Evolutionary conservation across 2,113 vertebrate species (phyloP).

Genomic region (Dryoscopus gambensis): DNA sequence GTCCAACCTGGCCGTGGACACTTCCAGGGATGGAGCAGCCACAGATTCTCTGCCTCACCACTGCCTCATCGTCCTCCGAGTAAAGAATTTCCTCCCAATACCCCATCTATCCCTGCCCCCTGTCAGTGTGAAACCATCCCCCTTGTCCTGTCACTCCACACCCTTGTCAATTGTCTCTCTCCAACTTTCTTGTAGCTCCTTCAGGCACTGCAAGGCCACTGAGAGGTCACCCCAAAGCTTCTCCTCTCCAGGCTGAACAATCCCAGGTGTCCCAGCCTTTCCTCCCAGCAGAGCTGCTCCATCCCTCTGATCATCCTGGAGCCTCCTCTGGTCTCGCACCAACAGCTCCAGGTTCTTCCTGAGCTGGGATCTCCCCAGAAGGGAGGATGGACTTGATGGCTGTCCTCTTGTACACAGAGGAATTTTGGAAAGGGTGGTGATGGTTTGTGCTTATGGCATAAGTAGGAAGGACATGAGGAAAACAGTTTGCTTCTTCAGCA

Average conservation of each 20-base stretch:
- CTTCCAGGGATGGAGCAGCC: not conserved
- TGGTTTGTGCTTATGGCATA: fast-evolving
- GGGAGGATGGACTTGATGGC: too few species aligned
- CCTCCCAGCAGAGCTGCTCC: not conserved
- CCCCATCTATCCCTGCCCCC: fast-evolving
- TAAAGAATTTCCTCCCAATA: fast-evolving
- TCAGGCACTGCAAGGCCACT: not conserved
- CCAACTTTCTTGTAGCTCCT: fast-evolving
- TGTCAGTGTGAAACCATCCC: fast-evolving
- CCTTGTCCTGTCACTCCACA: fast-evolving
- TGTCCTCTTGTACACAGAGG: too few species aligned
- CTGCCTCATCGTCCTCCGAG: fast-evolving
- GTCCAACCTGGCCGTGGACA: not conserved
- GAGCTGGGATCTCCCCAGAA: not conserved
- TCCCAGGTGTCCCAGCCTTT: not conserved
- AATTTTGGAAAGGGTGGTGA: not conserved
- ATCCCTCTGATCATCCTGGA: not conserved
- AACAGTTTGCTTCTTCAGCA: not conserved
- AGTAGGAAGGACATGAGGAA: not conserved
- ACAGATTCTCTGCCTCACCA: not conserved
- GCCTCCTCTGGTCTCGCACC: not conserved
- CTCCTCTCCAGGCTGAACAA: not conserved
- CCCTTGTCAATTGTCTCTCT: not conserved
- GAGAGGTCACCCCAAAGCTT: fast-evolving
- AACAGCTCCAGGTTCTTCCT: not conserved